Evolutionary conservation across 2,888 invertebrate species (phyloP).

Genomic region (Muscina levida): DNA sequence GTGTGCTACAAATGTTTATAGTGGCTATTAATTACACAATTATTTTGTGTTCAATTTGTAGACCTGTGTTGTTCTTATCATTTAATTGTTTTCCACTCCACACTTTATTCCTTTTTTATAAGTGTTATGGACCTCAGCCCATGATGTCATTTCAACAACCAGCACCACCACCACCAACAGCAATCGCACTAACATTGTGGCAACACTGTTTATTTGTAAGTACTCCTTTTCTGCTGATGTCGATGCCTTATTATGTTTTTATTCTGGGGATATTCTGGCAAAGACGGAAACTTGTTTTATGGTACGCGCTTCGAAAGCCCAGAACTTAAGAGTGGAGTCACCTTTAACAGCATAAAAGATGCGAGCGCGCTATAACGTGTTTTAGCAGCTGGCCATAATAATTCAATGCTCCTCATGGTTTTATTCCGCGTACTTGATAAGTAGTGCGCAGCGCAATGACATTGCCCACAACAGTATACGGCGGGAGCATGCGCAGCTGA

Average conservation of each 20-base stretch:
- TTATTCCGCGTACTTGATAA: conserved; percentile 37
- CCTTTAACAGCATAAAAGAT: conserved; percentile 21
- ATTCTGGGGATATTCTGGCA: conserved; percentile 19
- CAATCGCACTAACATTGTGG: no score
- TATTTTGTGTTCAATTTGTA: no score
- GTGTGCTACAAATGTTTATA: no score
- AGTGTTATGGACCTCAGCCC: no score
- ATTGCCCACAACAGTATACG: not conserved
- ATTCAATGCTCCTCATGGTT: not conserved
- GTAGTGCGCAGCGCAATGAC: conserved; percentile 27
- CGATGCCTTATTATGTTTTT: conserved; percentile 42
- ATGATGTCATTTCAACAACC: no score
- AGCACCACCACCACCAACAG: no score
- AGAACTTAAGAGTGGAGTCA: conserved; percentile 47
- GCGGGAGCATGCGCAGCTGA: conserved; percentile 4
- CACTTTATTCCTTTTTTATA: no score
- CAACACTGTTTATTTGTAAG: conserved; percentile 21
- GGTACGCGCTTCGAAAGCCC: conserved; percentile 50
- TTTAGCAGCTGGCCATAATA: conserved; percentile 50
- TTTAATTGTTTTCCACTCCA: no score
- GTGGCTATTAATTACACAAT: no score
- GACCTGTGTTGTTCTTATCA: no score
- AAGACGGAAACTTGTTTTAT: conserved; percentile 35
- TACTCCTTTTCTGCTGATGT: conserved; percentile 21
- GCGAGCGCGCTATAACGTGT: conserved; percentile 47